Evolutionary conservation across 2,888 invertebrate species (phyloP).

Genomic region (Tortricodes alternella): DNA sequence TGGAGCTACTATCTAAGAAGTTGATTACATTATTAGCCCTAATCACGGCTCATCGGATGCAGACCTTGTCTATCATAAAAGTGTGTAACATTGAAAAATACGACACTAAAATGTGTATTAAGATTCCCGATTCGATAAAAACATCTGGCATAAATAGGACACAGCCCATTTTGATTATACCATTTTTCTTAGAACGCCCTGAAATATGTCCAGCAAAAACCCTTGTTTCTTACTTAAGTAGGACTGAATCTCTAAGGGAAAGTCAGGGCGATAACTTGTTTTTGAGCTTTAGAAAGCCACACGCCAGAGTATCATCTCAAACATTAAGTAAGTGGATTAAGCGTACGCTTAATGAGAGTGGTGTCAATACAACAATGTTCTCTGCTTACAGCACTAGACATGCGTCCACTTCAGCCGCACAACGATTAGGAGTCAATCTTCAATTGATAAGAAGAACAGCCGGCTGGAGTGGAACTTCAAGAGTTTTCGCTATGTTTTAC

Average conservation of each 20-base stretch:
- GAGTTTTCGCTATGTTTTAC: background rate
- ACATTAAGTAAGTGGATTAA: slow-evolving; percentile 37
- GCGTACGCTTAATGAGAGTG: slow-evolving; percentile 22
- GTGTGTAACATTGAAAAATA: background rate
- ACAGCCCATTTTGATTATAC: slow-evolving; percentile 6
- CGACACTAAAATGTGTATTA: background rate
- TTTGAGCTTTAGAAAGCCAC: slow-evolving; percentile 11
- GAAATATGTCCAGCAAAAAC: slow-evolving; percentile 11
- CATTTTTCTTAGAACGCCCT: no score
- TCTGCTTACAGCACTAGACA: slow-evolving; percentile 35
- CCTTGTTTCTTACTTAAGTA: slow-evolving; percentile 22
- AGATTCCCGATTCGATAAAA: slow-evolving; percentile 1
- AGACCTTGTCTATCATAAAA: background rate
- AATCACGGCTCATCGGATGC: background rate
- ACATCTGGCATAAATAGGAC: slow-evolving; percentile 5
- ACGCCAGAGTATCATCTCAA: slow-evolving; percentile 28
- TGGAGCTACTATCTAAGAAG: background rate
- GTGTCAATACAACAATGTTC: slow-evolving; percentile 33
- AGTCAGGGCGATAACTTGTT: background rate
- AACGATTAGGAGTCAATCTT: slow-evolving; percentile 14
- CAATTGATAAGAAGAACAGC: slow-evolving; percentile 35
- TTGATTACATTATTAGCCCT: background rate
- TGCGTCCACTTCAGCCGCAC: slow-evolving; percentile 36
- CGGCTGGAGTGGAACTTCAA: slow-evolving; percentile 4
- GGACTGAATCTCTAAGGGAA: background rate